A percentile compares a stretch with the other conserved stretches of the same genome.
Evolutionary conservation across 2,888 invertebrate species (phyloP).

Genomic region (Meiosimyza decipiens): DNA sequence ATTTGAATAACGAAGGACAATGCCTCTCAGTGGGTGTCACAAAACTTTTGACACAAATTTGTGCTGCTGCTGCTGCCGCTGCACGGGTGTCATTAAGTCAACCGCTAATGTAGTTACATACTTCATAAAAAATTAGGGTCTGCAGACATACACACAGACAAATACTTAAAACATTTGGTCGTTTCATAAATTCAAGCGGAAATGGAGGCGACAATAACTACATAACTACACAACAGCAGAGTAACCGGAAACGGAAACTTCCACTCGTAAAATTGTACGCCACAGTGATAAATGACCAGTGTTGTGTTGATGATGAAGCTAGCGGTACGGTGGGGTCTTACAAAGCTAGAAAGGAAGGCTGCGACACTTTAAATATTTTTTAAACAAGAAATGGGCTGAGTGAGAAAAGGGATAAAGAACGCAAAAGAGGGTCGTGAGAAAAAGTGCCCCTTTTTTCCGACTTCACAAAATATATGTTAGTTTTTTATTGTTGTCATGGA

Average conservation of each 20-base stretch:
- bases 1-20: neutral
- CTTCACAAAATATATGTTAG: slow-evolving; percentile 8
- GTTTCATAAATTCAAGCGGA: slow-evolving; percentile 12
- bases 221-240: too few species aligned
- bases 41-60: slow-evolving; percentile 26
- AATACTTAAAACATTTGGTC: neutral
- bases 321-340: neutral
- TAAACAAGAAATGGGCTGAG: neutral
- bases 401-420: neutral
- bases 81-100: slow-evolving; percentile 52
- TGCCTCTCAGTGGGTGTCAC: neutral
- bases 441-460: neutral
- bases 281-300: slow-evolving; percentile 30
- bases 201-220: neutral
- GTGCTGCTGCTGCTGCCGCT: neutral
- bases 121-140: slow-evolving; percentile 11
- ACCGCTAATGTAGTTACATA: slow-evolving; percentile 42
- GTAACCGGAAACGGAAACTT: slow-evolving; percentile 28
- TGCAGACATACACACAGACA: neutral
- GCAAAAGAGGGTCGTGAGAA: neutral
- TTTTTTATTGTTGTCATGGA: slow-evolving; percentile 4
- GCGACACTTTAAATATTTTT: slow-evolving; percentile 21
- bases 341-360: neutral
- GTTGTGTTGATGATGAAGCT: neutral
- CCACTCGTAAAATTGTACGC: slow-evolving; percentile 28